Conservation (phyloP, 2,113 vertebrate species). For the Seriola aureovittata region DNA sequence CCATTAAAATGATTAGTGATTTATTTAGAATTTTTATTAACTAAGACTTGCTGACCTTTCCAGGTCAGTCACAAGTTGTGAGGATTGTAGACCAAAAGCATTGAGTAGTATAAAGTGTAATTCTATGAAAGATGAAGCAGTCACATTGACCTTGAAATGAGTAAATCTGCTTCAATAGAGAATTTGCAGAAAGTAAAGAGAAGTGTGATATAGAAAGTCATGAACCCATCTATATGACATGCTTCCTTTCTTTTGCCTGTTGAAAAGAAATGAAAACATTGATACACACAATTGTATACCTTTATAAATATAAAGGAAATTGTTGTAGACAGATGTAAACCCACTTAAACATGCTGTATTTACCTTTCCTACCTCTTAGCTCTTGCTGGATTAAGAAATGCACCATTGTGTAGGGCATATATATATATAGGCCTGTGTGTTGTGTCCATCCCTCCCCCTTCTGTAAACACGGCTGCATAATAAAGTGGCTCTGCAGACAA, state of each 20-base stretch:
- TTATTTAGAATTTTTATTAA: neutral
- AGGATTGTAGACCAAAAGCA: neutral
- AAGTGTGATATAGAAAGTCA: neutral
- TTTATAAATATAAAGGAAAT: neutral
- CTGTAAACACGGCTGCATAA: constrained; percentile 74
- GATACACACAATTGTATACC: too few species aligned
- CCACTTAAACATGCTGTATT: constrained; percentile 2
- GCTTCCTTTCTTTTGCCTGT: neutral
- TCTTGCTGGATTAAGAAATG: constrained; percentile 52
- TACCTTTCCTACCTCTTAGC: neutral
- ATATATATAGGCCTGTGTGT: constrained; percentile 22
- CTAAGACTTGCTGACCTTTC: neutral
- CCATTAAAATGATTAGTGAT: neutral
- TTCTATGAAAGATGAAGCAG: neutral
- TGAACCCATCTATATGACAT: neutral
- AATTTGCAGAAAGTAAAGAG: constrained; percentile 16
- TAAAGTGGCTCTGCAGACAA: constrained; percentile 75
- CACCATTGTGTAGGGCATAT: constrained; percentile 37
- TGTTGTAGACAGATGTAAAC: neutral
- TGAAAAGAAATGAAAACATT: neutral
- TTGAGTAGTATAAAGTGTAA: neutral
- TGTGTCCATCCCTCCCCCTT: constrained; percentile 56
- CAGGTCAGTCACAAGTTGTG: neutral
- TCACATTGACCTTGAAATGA: neutral
- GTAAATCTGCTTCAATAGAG: neutral